A percentile compares a stretch with the other conserved stretches of the same genome.
phyloP scores from a whole-genome alignment of 2,113 vertebrate species.

The Baryphthengus martii region DNA sequence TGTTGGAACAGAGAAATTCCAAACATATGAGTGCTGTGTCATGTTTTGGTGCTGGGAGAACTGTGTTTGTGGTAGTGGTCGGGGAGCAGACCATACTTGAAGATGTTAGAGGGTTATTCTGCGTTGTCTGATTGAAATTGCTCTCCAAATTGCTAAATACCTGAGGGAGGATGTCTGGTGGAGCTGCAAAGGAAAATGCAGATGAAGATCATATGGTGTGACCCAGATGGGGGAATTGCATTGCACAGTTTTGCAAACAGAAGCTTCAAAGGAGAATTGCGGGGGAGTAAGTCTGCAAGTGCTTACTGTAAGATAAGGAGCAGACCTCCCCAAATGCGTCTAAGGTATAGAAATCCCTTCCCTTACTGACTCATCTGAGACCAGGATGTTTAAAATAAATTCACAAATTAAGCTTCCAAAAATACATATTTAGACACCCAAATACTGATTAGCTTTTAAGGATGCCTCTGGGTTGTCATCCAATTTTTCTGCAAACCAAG shows the following conservation, averaged over 20 bases:
- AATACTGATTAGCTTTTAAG: not conserved
- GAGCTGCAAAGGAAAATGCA: not conserved
- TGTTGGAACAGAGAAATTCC: not conserved
- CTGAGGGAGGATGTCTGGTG: not conserved
- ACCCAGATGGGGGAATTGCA: not conserved
- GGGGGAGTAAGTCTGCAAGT: not conserved
- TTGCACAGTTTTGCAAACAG: not conserved
- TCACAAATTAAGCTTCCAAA: not conserved
- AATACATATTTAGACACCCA: not conserved
- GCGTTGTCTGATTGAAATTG: not conserved
- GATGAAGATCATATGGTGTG: not conserved
- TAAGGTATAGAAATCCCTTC: not conserved
- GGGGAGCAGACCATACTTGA: not conserved
- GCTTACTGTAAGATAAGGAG: not conserved
- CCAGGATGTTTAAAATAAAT: slow-evolving; percentile 12
- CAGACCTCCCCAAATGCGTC: not conserved
- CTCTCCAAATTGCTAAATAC: not conserved
- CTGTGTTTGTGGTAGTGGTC: not conserved
- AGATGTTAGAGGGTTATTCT: not conserved
- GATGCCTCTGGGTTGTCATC: not conserved
- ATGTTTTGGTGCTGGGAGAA: not conserved
- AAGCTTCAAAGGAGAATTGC: not conserved
- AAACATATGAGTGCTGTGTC: accelerated
- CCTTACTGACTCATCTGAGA: not conserved
- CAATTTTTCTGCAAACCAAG: not conserved